Percentiles rank a stretch among this genome's conserved stretches.
Conservation (phyloP, 2,888 invertebrate genomes). For the Micropterix aruncella region DNA sequence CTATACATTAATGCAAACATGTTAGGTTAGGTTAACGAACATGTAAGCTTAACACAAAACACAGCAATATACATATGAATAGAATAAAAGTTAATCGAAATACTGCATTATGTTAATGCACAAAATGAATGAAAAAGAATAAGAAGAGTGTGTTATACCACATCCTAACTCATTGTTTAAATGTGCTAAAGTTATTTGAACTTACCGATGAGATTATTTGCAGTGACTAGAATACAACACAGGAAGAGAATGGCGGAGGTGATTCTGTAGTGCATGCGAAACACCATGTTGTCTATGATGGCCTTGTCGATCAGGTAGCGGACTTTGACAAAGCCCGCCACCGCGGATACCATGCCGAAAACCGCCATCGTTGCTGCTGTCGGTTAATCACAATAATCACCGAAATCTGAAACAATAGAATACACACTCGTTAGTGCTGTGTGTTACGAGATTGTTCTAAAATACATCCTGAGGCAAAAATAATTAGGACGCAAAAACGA, state of each 20-base stretch:
- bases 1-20: no score
- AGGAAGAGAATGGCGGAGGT: constrained; percentile 77
- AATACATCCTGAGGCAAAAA: constrained; percentile 9
- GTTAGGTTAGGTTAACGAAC: no score
- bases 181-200: no score
- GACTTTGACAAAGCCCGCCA: constrained; percentile 83
- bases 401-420: constrained; percentile 17
- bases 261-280: constrained; percentile 78
- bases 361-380: constrained; percentile 53
- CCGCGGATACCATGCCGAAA: constrained; percentile 73
- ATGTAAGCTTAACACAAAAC: no score
- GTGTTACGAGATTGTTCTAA: constrained; percentile 8
- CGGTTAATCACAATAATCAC: constrained; percentile 3
- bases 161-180: no score
- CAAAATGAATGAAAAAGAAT: no score
- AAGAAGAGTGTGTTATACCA: no score
- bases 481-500: constrained; percentile 1
- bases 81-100: no score
- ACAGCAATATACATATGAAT: no score
- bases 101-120: no score
- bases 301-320: constrained; percentile 81
- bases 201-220: constrained; percentile 83
- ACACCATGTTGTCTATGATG: constrained; percentile 79
- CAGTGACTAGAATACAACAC: constrained; percentile 77
- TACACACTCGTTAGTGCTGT: constrained; percentile 6